Conservation (phyloP, 2,113 vertebrate species). For the Phyllostomus hastatus region DNA sequence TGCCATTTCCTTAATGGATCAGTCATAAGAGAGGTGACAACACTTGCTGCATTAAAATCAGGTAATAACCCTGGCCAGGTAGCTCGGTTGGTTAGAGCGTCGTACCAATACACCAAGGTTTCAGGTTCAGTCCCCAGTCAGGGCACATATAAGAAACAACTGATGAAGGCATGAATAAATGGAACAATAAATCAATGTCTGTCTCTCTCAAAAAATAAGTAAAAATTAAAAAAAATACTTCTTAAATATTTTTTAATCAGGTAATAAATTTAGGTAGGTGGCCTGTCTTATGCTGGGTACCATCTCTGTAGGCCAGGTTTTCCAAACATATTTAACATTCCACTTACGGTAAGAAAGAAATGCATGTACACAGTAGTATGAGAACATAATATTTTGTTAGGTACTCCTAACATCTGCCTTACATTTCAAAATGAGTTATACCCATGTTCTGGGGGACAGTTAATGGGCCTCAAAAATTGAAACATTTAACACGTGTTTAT, state of each 20-base stretch:
- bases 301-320: neutral
- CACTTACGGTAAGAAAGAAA: neutral
- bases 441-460: neutral
- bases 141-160: too few relatives aligned
- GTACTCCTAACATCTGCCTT: neutral
- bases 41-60: neutral
- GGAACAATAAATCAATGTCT: too few relatives aligned
- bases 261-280: neutral
- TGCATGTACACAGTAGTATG: neutral
- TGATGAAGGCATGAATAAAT: too few relatives aligned
- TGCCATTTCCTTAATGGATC: neutral
- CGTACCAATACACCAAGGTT: too few relatives aligned
- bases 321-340: neutral
- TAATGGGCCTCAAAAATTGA: neutral
- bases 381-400: neutral
- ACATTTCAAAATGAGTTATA: conserved; percentile 31
- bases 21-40: neutral
- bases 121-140: too few relatives aligned
- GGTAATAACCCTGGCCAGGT: neutral
- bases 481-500: neutral
- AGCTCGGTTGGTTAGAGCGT: too few relatives aligned
- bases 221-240: too few relatives aligned
- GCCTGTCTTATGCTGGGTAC: neutral
- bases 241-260: neutral
- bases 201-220: too few relatives aligned